Conservation (phyloP, 1,140 invertebrate genomes). For the Cataglyphis hispanica region DNA sequence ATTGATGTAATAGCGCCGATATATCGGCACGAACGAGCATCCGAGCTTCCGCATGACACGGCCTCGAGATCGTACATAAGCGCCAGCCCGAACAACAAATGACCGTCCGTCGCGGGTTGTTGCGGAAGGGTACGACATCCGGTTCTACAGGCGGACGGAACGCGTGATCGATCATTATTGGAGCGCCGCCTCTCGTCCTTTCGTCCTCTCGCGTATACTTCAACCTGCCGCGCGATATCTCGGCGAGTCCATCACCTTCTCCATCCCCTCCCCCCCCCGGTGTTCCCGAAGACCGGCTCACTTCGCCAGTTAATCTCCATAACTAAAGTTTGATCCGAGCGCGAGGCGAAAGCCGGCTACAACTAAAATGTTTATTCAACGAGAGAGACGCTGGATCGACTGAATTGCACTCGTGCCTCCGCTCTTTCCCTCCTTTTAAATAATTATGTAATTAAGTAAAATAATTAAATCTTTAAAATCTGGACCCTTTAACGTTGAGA, state of each 20-base stretch:
- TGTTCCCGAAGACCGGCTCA: background rate
- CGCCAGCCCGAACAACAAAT: constrained; percentile 66
- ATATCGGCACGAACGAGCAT: constrained; percentile 53
- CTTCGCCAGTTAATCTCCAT: constrained; percentile 56
- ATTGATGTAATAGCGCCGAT: constrained; percentile 56
- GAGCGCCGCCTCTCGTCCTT: constrained; percentile 67
- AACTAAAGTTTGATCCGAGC: constrained; percentile 44
- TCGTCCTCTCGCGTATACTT: constrained; percentile 59
- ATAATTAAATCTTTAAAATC: background rate
- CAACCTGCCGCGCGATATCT: constrained; percentile 2
- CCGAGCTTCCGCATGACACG: constrained; percentile 49
- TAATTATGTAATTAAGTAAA: constrained; percentile 9
- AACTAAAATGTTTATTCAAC: constrained; percentile 18
- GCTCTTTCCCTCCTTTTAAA: background rate
- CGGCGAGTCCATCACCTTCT: background rate
- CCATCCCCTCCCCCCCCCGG: too few relatives aligned
- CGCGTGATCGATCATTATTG: constrained; percentile 82
- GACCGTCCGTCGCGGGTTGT: constrained; percentile 65
- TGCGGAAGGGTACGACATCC: constrained; percentile 64
- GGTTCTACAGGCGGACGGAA: constrained; percentile 65
- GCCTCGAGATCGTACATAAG: constrained; percentile 45
- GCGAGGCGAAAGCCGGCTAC: background rate
- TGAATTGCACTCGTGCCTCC: background rate
- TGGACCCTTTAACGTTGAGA: background rate
- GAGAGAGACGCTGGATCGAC: background rate